Evolutionary conservation across 2,888 invertebrate species (phyloP).

Genomic region (Steinernema scapterisci): DNA sequence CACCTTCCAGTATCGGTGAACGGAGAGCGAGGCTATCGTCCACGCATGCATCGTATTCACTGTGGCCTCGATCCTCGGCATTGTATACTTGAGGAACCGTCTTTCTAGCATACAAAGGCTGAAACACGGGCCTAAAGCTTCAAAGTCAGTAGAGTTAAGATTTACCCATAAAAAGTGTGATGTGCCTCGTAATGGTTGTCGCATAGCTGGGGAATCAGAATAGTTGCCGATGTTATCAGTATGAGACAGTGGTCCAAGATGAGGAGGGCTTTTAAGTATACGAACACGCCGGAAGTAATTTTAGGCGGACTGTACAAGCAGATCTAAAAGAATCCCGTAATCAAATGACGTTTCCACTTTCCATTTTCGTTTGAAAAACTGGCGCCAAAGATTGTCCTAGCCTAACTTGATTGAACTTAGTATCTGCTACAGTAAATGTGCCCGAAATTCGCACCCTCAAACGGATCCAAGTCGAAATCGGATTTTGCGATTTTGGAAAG

Average conservation of each 20-base stretch:
- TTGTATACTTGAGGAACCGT: conserved; percentile 56
- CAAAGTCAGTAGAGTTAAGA: not conserved
- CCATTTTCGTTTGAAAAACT: too few species aligned
- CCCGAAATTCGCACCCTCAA: too few species aligned
- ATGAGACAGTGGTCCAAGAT: conserved; percentile 62
- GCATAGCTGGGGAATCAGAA: conserved; percentile 49
- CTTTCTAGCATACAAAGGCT: conserved; percentile 63
- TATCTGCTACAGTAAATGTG: too few species aligned
- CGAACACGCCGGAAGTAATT: conserved; percentile 66
- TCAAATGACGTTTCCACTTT: too few species aligned
- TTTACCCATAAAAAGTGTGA: conserved; percentile 47
- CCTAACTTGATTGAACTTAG: not conserved
- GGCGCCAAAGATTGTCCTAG: not conserved
- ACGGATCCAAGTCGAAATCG: not conserved
- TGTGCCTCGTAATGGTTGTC: conserved; percentile 49
- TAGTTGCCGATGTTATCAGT: conserved; percentile 48
- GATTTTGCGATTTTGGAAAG: not conserved
- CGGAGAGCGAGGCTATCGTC: conserved; percentile 65
- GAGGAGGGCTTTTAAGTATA: conserved; percentile 64
- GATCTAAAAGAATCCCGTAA: conserved; percentile 48
- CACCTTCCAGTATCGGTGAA: conserved; percentile 67
- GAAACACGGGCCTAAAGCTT: conserved; percentile 6
- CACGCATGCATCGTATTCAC: conserved; percentile 64
- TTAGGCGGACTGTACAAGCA: conserved; percentile 66
- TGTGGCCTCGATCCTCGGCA: conserved; percentile 62